Base-by-base conservation (phyloP, 1,140 invertebrate species). In the Radopholus similis region DNA sequence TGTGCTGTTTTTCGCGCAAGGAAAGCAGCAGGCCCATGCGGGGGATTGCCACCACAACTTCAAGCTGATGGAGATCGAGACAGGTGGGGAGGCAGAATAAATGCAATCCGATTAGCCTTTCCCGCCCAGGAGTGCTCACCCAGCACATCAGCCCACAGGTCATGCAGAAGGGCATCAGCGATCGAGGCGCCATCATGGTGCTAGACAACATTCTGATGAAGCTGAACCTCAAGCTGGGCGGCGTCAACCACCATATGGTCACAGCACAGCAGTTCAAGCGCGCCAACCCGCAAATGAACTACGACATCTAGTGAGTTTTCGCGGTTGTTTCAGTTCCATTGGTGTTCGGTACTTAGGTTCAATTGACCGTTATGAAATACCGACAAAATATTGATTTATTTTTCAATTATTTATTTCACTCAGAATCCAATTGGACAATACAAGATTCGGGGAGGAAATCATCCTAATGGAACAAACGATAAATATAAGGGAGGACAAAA, bases 181-280 rank as follows among this genome's bases (percentile, higher is more conserved):
- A 47, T 37, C 28, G 38, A n/a, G 68, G 66, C 9, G 66, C 26
- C n/a, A 40, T 37, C 32, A 49, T 68, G 42, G 64, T 68, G 1
- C 28, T 68, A 1, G 66, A 68, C 13, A 70, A 70, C 26, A 49
- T 70, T 11, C 4, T 70, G 34, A 18, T 70, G 68, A 70, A 70
- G 30, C 47, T 54, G 15, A 69, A 70, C 67, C n/a, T 72, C 5
- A 70, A 70, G 28, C 15, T 70, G 55, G 68, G 68, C n/a, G 68
- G 68, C 15, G 34, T 47, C 18, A 70, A 70, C 34, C 42, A 72
- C 23, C 38, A 54, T 28, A 1, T 66, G 8, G 30, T 32, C 6
- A 55, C 64, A 5, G 18, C 64, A 21, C 30, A 60, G 3, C 30
- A 23, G 3, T 60, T 66, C 21, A 54, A 51, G 9, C 38, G 23